Percentiles rank a stretch among this genome's conserved stretches.
Conservation (phyloP, 2,113 vertebrate genomes). For the Ochotona curzoniae region DNA sequence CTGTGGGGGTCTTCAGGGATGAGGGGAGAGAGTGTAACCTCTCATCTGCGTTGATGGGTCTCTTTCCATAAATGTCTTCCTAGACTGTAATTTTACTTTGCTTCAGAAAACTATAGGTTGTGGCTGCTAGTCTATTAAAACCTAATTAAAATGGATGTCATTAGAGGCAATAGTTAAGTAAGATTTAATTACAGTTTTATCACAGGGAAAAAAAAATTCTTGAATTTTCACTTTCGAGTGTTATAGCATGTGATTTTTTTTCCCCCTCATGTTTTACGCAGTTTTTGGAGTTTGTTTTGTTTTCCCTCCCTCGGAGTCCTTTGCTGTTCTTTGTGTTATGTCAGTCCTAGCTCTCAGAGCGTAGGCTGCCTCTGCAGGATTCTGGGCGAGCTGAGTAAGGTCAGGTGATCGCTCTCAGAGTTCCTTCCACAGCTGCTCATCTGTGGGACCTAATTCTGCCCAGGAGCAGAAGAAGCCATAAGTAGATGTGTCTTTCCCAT, state of each 20-base stretch:
- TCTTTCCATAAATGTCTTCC: slow-evolving; percentile 74
- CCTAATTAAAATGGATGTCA: slow-evolving; percentile 74
- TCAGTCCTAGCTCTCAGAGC: background rate
- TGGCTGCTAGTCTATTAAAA: slow-evolving; percentile 71
- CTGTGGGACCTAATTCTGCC: background rate
- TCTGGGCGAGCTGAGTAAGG: background rate
- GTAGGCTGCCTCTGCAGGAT: background rate
- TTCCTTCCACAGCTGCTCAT: background rate
- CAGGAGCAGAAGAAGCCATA: slow-evolving; percentile 5
- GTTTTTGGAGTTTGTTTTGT: no score
- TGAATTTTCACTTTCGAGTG: slow-evolving; percentile 61
- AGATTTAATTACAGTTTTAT: slow-evolving; percentile 78
- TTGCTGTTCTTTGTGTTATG: background rate
- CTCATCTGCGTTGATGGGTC: slow-evolving; percentile 73
- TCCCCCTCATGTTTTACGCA: background rate
- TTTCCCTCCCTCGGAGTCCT: background rate
- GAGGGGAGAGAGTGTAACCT: slow-evolving; percentile 50
- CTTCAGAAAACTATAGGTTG: slow-evolving; percentile 75
- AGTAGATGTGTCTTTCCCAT: slow-evolving; percentile 17
- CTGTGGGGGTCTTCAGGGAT: slow-evolving; percentile 52
- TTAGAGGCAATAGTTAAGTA: slow-evolving; percentile 75
- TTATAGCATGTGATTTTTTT: slow-evolving; percentile 8
- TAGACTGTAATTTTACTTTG: slow-evolving; percentile 78
- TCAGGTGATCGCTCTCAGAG: background rate
- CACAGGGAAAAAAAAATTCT: slow-evolving; percentile 50